Base-by-base conservation (phyloP, 1,140 invertebrate genomes). In the Aporrectodea caliginosa region DNA sequence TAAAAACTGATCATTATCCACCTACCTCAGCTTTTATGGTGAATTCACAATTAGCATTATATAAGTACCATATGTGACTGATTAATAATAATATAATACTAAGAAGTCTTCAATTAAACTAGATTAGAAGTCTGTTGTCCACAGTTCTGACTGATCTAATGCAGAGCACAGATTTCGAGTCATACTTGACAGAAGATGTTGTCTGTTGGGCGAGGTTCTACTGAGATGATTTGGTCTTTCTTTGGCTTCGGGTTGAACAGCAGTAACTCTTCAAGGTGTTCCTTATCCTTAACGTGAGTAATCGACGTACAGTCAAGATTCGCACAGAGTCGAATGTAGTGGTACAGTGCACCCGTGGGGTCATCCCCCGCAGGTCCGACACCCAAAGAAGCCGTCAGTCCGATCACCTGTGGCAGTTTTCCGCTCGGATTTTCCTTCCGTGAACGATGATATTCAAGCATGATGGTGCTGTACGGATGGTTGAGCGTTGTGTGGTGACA, bases 401-500 rank as follows among this genome's bases (percentile, higher is more conserved):
- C 79, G 27, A 80, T n/a, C 22, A 80, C 58, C 33, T 79, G 73
- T 58, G 73, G 78, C 2, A 78, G 69, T 31, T 73, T 78, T 16
- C n/a, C 14, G 35, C 27, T n/a, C 2, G 12, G 6, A 58, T 32
- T 75, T 16, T 0, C 2, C 2, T 22, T 0, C 29, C 72, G 75
- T 31, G 22, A 69, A 31, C 16, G 68, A 35, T 80, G 34, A 34
- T 80, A 79, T n/a, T 29, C 35, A 33, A 31, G 68, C 73, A 72
- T 77, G 35, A 79, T 80, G 16, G 68, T 74, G 16, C 77, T 79
- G 77, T 84, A 84, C 12, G 83, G 81, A 75, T 80, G 69, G 12
- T 79, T 75, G 29, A 81, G 78, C 22, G 79, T 43, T 69, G 81
- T 84, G 30, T 34, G 79, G 78, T 83, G 83, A 78, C 83, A 83